These are phyloP conservation scores for Melanerpes aurifrons DNA, from an alignment of 2,113 vertebrate genomes.

Conservation along the genomic window DNA sequence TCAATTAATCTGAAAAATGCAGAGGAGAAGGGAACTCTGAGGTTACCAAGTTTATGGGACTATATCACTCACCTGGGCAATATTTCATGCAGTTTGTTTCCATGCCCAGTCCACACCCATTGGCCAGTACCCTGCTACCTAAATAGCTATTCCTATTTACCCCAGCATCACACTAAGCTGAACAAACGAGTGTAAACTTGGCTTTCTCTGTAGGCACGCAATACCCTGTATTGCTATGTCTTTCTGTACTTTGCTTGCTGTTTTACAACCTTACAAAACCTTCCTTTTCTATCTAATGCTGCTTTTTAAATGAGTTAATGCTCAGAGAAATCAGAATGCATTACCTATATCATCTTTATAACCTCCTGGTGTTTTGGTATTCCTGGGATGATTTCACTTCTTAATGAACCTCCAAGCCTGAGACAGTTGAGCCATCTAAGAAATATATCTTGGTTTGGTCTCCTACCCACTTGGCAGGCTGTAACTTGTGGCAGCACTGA, in stretches of 20 bases:
- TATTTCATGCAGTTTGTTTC: background rate
- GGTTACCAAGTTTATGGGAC: constrained; percentile 19
- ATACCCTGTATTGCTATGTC: background rate
- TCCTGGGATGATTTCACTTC: constrained; percentile 33
- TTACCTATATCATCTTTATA: constrained; percentile 53
- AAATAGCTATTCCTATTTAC: background rate
- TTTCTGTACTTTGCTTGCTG: constrained; percentile 23
- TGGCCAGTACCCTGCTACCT: background rate
- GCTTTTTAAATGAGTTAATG: constrained; percentile 57
- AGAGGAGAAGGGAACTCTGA: background rate
- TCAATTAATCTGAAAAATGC: constrained; percentile 51
- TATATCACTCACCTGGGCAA: constrained; percentile 21
- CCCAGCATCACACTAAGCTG: background rate
- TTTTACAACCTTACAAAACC: constrained; percentile 45
- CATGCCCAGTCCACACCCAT: background rate
- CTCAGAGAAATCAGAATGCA: constrained; percentile 36
- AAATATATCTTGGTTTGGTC: constrained; percentile 30
- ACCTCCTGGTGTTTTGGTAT: constrained; percentile 40
- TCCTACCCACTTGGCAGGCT: constrained; percentile 21
- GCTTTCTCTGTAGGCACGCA: background rate
- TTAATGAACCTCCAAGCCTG: constrained; percentile 46
- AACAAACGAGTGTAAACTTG: background rate
- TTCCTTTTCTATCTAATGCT: constrained; percentile 23
- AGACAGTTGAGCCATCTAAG: constrained; percentile 37
- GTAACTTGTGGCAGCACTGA: constrained; percentile 24